phyloP scores from a whole-genome alignment of 2,888 invertebrate species.

The Agonopterix alstromeriana region DNA sequence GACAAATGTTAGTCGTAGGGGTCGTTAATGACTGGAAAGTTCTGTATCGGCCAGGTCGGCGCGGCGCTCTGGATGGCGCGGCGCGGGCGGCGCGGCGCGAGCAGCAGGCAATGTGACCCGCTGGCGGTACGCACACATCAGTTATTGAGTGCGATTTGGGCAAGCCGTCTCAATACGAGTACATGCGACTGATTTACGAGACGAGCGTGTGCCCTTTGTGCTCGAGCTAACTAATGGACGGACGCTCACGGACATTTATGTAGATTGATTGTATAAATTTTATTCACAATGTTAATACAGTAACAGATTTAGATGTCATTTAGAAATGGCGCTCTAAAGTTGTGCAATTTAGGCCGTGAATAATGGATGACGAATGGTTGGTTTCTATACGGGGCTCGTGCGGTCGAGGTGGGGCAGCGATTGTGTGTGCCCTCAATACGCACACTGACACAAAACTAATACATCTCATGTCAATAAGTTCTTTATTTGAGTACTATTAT shows the following conservation, averaged over 20 bases:
- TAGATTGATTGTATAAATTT: slow-evolving; percentile 78
- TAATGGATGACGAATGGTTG: slow-evolving; percentile 74
- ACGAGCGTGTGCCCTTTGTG: slow-evolving; percentile 75
- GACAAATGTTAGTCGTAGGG: slow-evolving; percentile 57
- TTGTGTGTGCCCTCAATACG: slow-evolving; percentile 43
- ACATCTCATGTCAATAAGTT: slow-evolving; percentile 18
- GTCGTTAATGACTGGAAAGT: slow-evolving; percentile 67
- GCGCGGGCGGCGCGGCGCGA: slow-evolving; percentile 21
- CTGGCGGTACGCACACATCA: slow-evolving; percentile 28
- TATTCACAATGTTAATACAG: slow-evolving; percentile 77
- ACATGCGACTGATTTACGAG: slow-evolving; percentile 74
- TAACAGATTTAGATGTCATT: slow-evolving; percentile 78
- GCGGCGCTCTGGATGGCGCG: slow-evolving; percentile 6
- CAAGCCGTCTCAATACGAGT: slow-evolving; percentile 67
- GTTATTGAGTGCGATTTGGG: slow-evolving; percentile 71
- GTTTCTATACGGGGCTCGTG: slow-evolving; percentile 61
- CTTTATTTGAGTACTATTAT: slow-evolving; percentile 8
- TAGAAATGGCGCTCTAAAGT: slow-evolving; percentile 76
- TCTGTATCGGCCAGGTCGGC: slow-evolving; percentile 25
- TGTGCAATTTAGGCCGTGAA: slow-evolving; percentile 76
- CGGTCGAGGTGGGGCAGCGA: slow-evolving; percentile 55
- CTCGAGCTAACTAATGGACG: slow-evolving; percentile 74
- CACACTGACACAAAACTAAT: slow-evolving; percentile 20
- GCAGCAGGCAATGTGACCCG: too few species aligned
- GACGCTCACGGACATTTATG: slow-evolving; percentile 77